Conservation (phyloP, 2,797 vertebrate genomes). For the Spinibarbus caldwelli region DNA sequence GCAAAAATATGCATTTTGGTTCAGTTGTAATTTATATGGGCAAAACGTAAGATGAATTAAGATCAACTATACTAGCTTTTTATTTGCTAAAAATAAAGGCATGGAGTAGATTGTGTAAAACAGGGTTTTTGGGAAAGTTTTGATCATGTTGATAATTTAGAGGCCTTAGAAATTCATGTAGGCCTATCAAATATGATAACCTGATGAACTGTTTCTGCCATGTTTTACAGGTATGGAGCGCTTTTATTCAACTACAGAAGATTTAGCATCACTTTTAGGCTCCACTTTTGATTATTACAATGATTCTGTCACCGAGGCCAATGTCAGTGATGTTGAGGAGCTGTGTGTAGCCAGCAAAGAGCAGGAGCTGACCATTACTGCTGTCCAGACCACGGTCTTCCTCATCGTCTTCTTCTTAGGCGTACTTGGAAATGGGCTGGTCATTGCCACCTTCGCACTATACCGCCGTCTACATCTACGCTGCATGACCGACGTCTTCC, state of each 20-base stretch:
- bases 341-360: constrained; percentile 72
- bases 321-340: constrained; percentile 27
- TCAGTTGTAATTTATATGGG: too few relatives aligned
- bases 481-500: constrained; percentile 84
- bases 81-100: background rate
- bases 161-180: background rate
- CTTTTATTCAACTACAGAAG: background rate
- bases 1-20: too few relatives aligned
- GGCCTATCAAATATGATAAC: background rate
- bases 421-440: constrained; percentile 82
- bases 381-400: constrained; percentile 81
- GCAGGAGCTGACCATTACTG: constrained; percentile 65
- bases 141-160: background rate
- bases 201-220: background rate
- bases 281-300: background rate
- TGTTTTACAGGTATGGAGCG: constrained; percentile 12
- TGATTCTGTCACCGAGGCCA: rapidly evolving
- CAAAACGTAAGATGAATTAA: too few relatives aligned
- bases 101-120: background rate
- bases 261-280: rapidly evolving
- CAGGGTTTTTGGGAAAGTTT: background rate
- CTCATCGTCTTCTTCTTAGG: constrained; percentile 81
- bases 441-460: constrained; percentile 83
- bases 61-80: background rate
- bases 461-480: constrained; percentile 73